These are phyloP conservation scores for Cyprinodon diabolis DNA, from an alignment of 2,797 vertebrate genomes.

Conservation along the genomic window DNA sequence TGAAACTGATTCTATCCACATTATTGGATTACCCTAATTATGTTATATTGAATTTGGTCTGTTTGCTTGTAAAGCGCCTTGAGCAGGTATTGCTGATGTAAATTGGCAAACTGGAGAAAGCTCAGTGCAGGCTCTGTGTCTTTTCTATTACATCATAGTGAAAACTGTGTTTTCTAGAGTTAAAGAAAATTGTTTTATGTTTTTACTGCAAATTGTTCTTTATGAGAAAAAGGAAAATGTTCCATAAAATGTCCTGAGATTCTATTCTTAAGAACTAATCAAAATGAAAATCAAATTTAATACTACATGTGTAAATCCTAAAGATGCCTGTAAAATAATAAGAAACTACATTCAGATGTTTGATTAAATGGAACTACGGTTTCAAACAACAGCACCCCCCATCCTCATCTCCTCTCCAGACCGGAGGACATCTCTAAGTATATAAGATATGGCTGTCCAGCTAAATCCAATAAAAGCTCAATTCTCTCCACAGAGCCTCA, in stretches of 20 bases:
- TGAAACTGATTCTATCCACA: no score
- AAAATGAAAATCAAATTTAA: no score
- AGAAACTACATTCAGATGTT: neutral
- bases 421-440: conserved; percentile 3
- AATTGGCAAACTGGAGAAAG: no score
- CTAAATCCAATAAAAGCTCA: conserved; percentile 22
- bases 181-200: neutral
- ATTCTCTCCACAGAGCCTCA: conserved; percentile 17
- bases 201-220: neutral
- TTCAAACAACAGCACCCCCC: neutral
- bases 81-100: no score
- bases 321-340: no score
- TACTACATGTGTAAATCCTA: no score
- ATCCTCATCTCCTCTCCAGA: neutral
- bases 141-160: neutral
- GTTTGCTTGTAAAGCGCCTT: no score
- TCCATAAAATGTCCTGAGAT: neutral
- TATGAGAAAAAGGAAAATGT: neutral
- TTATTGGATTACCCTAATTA: no score
- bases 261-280: no score
- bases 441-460: conserved; percentile 18
- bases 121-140: no score
- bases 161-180: neutral
- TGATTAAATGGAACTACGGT: neutral
- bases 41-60: no score